Evolutionary conservation across 2,888 invertebrate species (phyloP), one percentile per base, ranked within the genome.

Genomic region (Salticus scenicus): DNA sequence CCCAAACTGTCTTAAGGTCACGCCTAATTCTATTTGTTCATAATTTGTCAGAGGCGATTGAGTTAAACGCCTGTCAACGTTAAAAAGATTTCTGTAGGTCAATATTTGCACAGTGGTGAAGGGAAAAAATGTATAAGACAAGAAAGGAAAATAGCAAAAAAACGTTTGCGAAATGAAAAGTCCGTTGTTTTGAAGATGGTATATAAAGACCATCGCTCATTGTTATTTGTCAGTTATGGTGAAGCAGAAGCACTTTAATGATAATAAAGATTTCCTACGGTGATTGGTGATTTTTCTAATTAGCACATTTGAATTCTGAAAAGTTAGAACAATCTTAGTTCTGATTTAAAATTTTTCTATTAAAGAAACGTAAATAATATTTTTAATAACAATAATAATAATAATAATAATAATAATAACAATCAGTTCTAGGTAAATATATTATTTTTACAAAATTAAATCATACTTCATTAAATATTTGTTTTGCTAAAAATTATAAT

Each of bases 181-280:
- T 24, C 57, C 57, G 24, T 57, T 57, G 57, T 57, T 57, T 57
- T 24, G 24, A 47, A 7, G 57, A 24, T 2, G 17, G 17, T n/a
- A n/a, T 17, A 47, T 47, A 17, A 24, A 24, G 74, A n/a, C 74
- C 37, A 74, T 70, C 69, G 75, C 30, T 63, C 75, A 82, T 82
- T 82, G 81, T 82, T 82, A 82, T 82, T 82, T 82, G 81, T 82
- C 81, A 64, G 70, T 75, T 70, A 71, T 82, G 75, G 75, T 63
- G 30, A 42, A 70, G 73, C 20, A 27, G 42, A 47, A 47, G 27
- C 30, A 28, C 72, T 70, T 75, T 75, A 64, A 75, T 70, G 63
- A 75, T 82, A 82, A 82, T 82, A 70, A 75, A 82, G 70, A 70
- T 57, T 82, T 75, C 64, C 57, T 79, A 37, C 42, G 28, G 47